Conservation (phyloP, 2,888 invertebrate species). For the Tenthredo mesomela region DNA sequence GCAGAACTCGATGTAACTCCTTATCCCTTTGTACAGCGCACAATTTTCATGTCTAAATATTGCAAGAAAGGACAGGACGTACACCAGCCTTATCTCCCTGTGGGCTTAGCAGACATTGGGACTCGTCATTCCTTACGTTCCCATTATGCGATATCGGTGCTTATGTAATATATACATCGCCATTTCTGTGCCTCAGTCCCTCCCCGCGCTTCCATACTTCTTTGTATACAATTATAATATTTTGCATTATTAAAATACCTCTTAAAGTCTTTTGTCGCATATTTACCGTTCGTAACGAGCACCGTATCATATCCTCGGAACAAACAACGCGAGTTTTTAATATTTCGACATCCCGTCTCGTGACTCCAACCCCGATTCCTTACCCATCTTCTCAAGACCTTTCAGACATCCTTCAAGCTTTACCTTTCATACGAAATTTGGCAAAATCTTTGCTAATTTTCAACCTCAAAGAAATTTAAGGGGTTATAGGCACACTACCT, state of each 20-base stretch:
- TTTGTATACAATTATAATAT: slow-evolving; percentile 63
- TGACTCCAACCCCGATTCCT: background rate
- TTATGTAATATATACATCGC: background rate
- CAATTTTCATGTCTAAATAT: slow-evolving; percentile 49
- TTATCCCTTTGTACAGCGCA: slow-evolving; percentile 42
- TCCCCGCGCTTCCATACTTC: background rate
- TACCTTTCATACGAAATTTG: background rate
- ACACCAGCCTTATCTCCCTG: slow-evolving; percentile 5
- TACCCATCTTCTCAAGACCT: background rate
- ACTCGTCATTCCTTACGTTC: slow-evolving; percentile 36
- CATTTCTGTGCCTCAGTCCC: background rate
- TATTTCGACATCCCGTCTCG: slow-evolving; percentile 63
- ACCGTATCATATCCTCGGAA: slow-evolving; percentile 65
- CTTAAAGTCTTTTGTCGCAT: slow-evolving; percentile 67
- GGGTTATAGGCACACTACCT: background rate
- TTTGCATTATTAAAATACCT: slow-evolving; percentile 61
- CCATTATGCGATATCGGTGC: slow-evolving; percentile 38
- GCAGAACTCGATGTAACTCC: slow-evolving; percentile 26
- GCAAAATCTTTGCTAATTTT: background rate
- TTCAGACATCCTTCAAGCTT: background rate
- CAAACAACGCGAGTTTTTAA: slow-evolving; percentile 66
- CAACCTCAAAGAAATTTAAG: background rate
- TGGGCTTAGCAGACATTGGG: slow-evolving; percentile 13
- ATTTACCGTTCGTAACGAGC: slow-evolving; percentile 70
- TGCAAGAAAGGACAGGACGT: background rate